phyloP scores from a whole-genome alignment of 2,888 invertebrate genomes.

The Oasisia sp. region DNA sequence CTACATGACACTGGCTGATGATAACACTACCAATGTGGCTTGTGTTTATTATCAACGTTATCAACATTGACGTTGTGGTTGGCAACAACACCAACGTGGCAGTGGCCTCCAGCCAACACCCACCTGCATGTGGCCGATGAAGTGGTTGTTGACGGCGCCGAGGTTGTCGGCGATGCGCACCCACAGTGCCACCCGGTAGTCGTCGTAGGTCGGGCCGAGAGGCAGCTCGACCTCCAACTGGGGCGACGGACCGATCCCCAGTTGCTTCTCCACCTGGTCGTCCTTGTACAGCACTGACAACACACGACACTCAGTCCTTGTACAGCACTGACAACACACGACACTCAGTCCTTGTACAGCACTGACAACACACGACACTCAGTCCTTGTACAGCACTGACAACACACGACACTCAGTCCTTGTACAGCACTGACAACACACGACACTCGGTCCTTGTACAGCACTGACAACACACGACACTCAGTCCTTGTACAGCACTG shows the following conservation, averaged over 20 bases:
- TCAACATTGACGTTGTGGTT: slow-evolving; percentile 24
- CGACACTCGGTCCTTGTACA: too few relatives aligned
- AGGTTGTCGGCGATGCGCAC: slow-evolving; percentile 47
- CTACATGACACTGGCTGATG: too few relatives aligned
- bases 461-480: too few relatives aligned
- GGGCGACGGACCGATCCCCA: background rate
- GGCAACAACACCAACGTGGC: slow-evolving; percentile 32
- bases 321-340: background rate
- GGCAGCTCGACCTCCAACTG: slow-evolving; percentile 40
- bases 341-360: background rate
- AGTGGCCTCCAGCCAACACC: slow-evolving; percentile 28
- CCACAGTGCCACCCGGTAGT: slow-evolving; percentile 42
- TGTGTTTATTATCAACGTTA: background rate
- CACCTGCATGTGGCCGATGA: slow-evolving; percentile 41
- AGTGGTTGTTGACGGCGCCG: slow-evolving; percentile 38
- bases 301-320: background rate
- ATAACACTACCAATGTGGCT: too few relatives aligned
- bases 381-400: too few relatives aligned
- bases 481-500: too few relatives aligned
- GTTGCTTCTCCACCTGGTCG: background rate
- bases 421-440: too few relatives aligned
- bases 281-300: slow-evolving; percentile 2
- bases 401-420: too few relatives aligned
- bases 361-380: background rate
- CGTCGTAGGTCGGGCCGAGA: slow-evolving; percentile 45